Base-by-base conservation (phyloP, 2,113 vertebrate genomes). In the Phalacrocorax pelagicus region DNA sequence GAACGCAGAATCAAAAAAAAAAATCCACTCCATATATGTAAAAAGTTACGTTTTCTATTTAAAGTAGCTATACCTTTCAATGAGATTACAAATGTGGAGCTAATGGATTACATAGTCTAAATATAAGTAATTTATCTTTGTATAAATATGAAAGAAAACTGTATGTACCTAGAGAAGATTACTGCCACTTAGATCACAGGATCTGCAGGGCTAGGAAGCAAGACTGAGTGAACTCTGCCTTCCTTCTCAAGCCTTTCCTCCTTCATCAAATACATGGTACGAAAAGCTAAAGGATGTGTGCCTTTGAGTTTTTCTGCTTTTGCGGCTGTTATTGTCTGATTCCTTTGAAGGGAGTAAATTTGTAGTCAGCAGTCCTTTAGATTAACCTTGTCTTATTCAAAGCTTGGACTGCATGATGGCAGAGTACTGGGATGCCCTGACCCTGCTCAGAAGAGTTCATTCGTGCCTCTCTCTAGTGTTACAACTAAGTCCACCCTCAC, bases 381-480 rank as follows among this genome's bases (percentile, higher is more conserved):
- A 49, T 67, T 51, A 77, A 67, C 40, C 42, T 77, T 21, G 20
- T 34, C 13, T 36, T 71, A n/a, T 51, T 75, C 57, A 62, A 54
- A 81, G 30, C 16, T 44, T 6, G 32, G 15, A 29, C 40, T 88
- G 15, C 24, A 5, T 6, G 16, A 69, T 11, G 13, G 70, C 34
- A 75, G 65, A 80, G 55, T 14, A 22, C 38, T 30, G 14, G 23
- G 59, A 55, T 67, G n/a, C 38, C 21, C 8, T 36, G 15, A 18
- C 52, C 24, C 44, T 30, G 26, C 46, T 86, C 36, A 42, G 36
- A 47, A 54, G 10, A 70, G 38, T 63, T 89, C 36, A 34, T 8
- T 10, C 11, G 10, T 2, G 3, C n/a, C 19, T 57, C n/a, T 46
- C 62, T 78, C 30, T 1, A 0, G 30, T 23, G 11, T 38, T 46